Percentiles rank a stretch among this genome's conserved stretches.
These are phyloP conservation scores for Nesidiocoris tenuis DNA, from an alignment of 2,888 invertebrate species.

Conservation along the genomic window DNA sequence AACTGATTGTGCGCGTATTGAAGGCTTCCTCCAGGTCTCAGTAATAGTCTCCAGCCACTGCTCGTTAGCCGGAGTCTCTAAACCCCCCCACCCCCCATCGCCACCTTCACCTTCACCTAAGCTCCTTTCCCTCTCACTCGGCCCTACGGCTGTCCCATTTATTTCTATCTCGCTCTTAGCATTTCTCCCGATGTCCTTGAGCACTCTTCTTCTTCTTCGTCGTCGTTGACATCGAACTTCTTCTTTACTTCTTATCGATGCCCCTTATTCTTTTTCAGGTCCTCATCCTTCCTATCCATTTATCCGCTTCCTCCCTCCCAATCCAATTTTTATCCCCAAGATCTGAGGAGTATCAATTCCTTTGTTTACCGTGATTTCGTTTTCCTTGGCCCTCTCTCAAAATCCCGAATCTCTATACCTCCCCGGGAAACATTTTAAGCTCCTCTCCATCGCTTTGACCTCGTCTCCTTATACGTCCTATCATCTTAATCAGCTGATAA, in stretches of 20 bases:
- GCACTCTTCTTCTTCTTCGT: background rate
- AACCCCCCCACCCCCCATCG: no score
- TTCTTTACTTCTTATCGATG: slow-evolving; percentile 22
- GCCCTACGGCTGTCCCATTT: background rate
- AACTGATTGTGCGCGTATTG: background rate
- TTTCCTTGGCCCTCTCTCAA: background rate
- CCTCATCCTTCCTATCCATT: slow-evolving; percentile 2
- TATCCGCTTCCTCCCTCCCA: background rate
- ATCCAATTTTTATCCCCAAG: slow-evolving; percentile 29
- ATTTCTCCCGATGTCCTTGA: background rate
- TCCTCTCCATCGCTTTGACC: background rate
- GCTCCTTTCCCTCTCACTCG: background rate
- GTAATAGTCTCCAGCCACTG: background rate
- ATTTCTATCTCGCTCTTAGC: background rate
- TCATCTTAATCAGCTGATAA: slow-evolving; percentile 12
- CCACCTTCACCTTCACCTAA: no score
- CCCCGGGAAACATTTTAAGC: slow-evolving; percentile 3
- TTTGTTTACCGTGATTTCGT: slow-evolving; percentile 33
- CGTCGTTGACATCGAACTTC: background rate
- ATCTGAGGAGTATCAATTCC: slow-evolving; percentile 34
- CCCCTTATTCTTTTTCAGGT: slow-evolving; percentile 27
- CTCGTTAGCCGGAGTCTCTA: background rate
- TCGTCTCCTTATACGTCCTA: background rate
- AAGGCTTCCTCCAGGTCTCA: background rate
- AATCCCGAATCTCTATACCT: background rate